Conservation (phyloP, 1,140 invertebrate species). For the Delia radicum region DNA sequence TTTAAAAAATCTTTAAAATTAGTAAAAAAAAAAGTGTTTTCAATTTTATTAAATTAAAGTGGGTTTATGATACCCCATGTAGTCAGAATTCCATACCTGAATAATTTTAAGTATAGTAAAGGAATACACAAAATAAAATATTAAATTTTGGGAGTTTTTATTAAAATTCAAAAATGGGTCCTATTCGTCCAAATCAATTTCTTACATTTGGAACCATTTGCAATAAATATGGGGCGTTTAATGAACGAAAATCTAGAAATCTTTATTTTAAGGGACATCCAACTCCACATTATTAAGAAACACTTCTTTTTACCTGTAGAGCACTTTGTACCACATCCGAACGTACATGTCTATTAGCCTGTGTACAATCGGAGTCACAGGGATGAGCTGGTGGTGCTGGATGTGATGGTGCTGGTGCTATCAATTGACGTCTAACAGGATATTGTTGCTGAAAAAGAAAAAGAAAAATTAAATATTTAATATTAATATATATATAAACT, state of each 20-base stretch:
- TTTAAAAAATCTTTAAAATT: too few species aligned
- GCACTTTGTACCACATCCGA: constrained; percentile 16
- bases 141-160: too few species aligned
- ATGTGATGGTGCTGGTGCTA: background rate
- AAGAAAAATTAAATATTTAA: background rate
- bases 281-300: background rate
- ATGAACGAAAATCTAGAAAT: too few species aligned
- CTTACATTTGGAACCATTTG: too few species aligned
- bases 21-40: too few species aligned
- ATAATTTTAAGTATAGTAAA: background rate
- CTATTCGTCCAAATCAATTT: too few species aligned
- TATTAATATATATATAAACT: background rate
- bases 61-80: too few species aligned
- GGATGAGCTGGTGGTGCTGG: background rate
- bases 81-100: too few species aligned
- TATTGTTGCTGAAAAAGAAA: background rate
- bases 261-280: background rate
- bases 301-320: constrained; percentile 6
- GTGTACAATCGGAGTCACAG: background rate
- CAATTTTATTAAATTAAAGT: too few species aligned
- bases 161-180: too few species aligned
- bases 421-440: background rate
- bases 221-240: too few species aligned
- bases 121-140: too few species aligned
- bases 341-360: background rate